Evolutionary conservation across 2,113 vertebrate species (phyloP), one percentile per base, ranked within the genome.

Genomic region (Lepus timidus): DNA sequence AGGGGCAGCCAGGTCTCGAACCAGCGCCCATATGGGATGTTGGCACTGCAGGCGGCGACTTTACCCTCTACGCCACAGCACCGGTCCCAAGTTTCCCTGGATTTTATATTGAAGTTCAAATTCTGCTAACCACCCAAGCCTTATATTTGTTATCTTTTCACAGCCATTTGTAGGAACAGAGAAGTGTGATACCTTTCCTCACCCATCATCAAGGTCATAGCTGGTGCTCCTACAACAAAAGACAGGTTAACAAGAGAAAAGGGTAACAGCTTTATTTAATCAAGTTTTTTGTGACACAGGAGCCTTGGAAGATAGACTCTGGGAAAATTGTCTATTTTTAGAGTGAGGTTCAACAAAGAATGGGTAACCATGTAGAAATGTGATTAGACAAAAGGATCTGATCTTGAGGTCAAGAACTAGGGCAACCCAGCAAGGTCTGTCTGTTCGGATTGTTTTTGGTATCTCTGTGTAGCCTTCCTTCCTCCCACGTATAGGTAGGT

Each of bases 51-150:
- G 6, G 44, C 44, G 44, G 44, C 44, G 44, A 7, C 44, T 44
- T 44, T 44, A 44, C 44, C 44, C 44, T 7, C 6, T 44, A 44
- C 6, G 44, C 44, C 44, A 44, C 44, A 44, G 44, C 44, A 44
- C 44, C 7, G 44, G 44, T 44, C 44, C 7, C 44, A 44, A 44
- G 25, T 22, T 62, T 78, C 13, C 20, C n/a, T 25, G 22, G 75
- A 75, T 82, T 75, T 61, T 62, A 67, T 73, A 31, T 85, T 75
- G 14, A 89, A 85, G 44, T 79, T 85, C 55, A 89, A 65, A 73
- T 22, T 51, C 44, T 25, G 14, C n/a, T 33, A 44, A 51, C 61
- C 73, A 64, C 33, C 55, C 29, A 31, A 79, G 11, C 51, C 25
- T 78, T 83, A 3, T 33, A 58, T 76, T 88, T 91, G 68, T 39